Percentiles rank a stretch among this genome's conserved stretches.
These are phyloP conservation scores for Glossophaga mutica DNA, from an alignment of 2,797 vertebrate genomes.

Conservation along the genomic window DNA sequence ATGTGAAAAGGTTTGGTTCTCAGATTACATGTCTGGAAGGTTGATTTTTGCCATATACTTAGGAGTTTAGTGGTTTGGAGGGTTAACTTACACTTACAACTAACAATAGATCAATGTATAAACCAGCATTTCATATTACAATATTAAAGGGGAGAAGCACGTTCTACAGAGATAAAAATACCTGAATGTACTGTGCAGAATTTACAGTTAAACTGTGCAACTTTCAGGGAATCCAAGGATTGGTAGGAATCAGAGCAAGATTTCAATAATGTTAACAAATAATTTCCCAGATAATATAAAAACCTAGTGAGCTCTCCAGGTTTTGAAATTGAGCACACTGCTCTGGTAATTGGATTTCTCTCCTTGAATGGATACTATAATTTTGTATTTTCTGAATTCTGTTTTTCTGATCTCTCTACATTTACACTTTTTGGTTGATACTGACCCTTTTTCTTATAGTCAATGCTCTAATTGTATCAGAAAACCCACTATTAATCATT, in stretches of 20 bases:
- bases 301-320: neutral
- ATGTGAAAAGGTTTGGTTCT: neutral
- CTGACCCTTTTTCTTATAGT: neutral
- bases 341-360: neutral
- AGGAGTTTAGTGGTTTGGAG: neutral
- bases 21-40: neutral
- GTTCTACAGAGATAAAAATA: neutral
- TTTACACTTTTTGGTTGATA: neutral
- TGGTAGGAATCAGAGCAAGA: neutral
- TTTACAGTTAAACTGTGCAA: neutral
- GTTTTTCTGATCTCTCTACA: neutral
- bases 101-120: neutral
- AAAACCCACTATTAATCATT: neutral
- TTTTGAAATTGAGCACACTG: neutral
- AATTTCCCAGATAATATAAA: neutral
- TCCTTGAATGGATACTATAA: neutral
- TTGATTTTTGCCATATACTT: neutral
- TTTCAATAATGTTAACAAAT: neutral
- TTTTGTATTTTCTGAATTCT: neutral
- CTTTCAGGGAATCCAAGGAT: neutral
- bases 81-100: neutral
- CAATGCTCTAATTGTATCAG: neutral
- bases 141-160: neutral
- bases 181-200: neutral
- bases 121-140: neutral